phyloP scores from a whole-genome alignment of 2,113 vertebrate genomes.

The Aegotheles bennettii region DNA sequence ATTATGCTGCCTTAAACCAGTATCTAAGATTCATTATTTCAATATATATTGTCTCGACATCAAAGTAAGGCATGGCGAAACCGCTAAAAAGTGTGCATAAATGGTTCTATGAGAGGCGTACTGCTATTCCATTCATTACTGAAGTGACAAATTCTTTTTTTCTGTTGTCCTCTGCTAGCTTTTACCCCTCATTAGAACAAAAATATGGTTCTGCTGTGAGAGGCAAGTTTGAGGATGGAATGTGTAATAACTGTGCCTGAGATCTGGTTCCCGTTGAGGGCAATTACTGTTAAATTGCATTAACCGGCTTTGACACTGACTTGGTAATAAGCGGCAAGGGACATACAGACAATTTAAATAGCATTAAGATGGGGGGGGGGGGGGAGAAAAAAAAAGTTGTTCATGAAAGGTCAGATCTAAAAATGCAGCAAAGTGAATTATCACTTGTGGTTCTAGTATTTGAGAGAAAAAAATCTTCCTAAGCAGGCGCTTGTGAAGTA shows the following conservation, averaged over 20 bases:
- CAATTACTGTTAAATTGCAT: neutral
- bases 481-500: neutral
- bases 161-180: neutral
- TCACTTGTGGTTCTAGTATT: neutral
- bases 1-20: neutral
- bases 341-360: neutral
- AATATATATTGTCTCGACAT: neutral
- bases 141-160: neutral
- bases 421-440: neutral
- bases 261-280: neutral
- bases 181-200: neutral
- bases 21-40: neutral
- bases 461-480: neutral
- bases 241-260: neutral
- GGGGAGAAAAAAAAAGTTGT: rapidly evolving
- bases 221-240: neutral
- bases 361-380: rapidly evolving
- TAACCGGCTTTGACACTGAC: neutral
- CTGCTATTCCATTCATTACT: neutral
- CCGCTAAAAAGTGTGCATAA: neutral
- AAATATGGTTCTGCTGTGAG: neutral
- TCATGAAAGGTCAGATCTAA: neutral
- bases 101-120: neutral
- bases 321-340: neutral
- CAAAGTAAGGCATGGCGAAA: neutral